Percentiles rank a stretch among this genome's conserved stretches.
phyloP scores from a whole-genome alignment of 2,797 vertebrate genomes.

The Streptopelia turtur region DNA sequence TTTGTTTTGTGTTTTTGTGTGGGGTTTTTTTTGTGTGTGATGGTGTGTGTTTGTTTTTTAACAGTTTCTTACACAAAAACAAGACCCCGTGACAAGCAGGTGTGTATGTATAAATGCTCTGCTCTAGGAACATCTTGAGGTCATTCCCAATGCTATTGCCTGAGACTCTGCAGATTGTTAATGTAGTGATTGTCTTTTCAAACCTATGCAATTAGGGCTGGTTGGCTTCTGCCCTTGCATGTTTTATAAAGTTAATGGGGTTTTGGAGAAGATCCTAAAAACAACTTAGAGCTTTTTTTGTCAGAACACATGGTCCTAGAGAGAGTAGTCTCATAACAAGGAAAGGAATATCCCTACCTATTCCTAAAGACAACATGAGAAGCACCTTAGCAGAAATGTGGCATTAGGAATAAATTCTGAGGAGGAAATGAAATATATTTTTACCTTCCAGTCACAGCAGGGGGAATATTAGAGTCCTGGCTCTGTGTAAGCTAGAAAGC shows the following conservation, averaged over 20 bases:
- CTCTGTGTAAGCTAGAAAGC: background rate
- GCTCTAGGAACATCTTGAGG: background rate
- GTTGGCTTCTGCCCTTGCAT: background rate
- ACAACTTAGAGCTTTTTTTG: background rate
- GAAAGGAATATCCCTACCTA: background rate
- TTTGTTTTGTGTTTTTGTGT: too few species aligned
- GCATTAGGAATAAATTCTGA: background rate
- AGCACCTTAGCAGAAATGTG: background rate
- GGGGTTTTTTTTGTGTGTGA: too few species aligned
- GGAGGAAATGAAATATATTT: background rate
- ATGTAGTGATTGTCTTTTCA: background rate
- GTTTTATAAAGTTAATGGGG: background rate
- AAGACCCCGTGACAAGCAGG: background rate
- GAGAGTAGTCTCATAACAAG: background rate
- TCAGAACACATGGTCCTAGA: background rate
- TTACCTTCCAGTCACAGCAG: background rate
- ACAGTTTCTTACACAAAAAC: background rate
- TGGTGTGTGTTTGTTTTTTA: background rate
- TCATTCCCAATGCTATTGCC: background rate
- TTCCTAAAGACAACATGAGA: background rate
- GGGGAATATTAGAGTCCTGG: background rate
- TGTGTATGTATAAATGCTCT: background rate
- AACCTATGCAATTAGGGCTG: background rate
- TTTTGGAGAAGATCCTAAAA: background rate
- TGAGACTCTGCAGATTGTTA: accelerated